Percentiles rank a stretch among this genome's conserved stretches.
Evolutionary conservation across 2,888 invertebrate species (phyloP).

Genomic region (Xestia rhomboidea): DNA sequence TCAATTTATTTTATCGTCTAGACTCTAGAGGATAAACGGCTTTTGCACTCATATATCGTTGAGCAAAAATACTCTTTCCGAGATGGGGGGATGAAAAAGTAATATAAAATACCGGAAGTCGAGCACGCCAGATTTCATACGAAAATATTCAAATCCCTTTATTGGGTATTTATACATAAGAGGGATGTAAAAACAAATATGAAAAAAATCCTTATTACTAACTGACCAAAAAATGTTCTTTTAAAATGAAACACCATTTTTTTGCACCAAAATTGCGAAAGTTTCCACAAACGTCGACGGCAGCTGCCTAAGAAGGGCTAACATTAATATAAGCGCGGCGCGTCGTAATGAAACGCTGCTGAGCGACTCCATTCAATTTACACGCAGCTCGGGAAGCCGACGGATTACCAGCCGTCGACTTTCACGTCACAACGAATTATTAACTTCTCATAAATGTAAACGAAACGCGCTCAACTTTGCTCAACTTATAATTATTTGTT

Average conservation of each 20-base stretch:
- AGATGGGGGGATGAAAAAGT: too few relatives aligned
- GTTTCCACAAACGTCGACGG: conserved; percentile 4
- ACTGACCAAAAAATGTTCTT: not conserved
- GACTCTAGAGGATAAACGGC: too few relatives aligned
- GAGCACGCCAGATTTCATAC: not conserved
- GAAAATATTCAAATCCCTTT: not conserved
- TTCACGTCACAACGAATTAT: conserved; percentile 58
- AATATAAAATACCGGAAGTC: not conserved
- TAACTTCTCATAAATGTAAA: conserved; percentile 63
- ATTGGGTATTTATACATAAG: not conserved
- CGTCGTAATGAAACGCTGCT: conserved; percentile 62
- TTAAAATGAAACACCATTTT: conserved; percentile 14
- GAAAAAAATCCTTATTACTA: not conserved
- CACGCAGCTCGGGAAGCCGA: conserved; percentile 44
- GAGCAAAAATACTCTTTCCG: too few relatives aligned
- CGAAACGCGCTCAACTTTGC: conserved; percentile 56
- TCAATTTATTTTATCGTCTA: too few relatives aligned
- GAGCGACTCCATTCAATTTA: conserved; percentile 65
- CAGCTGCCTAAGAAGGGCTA: conserved; percentile 35
- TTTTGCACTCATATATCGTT: too few relatives aligned
- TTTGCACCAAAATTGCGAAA: conserved; percentile 42
- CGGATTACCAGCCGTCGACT: conserved; percentile 62
- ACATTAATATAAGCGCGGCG: conserved; percentile 50
- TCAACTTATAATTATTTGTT: conserved; percentile 60
- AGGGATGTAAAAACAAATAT: not conserved